Evolutionary conservation across 2,113 vertebrate species (phyloP), one percentile per base, ranked within the genome.

Genomic region (Dipodomys spectabilis): DNA sequence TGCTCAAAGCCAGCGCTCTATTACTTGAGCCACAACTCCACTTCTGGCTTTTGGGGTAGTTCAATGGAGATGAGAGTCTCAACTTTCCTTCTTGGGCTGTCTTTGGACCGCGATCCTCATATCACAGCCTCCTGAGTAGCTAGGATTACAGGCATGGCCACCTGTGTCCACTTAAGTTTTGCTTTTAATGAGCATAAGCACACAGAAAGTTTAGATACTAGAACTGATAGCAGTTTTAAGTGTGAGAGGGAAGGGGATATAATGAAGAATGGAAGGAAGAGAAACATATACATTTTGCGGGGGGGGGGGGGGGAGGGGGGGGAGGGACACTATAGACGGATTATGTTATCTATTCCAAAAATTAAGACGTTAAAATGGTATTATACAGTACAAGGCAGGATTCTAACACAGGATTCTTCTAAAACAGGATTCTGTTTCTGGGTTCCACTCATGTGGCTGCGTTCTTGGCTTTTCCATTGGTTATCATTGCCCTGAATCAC

Each of bases 381-480:
- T 87, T 19, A 15, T 72, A 30, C 1, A 30, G 8, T 53, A 69
- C 30, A 30, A 68, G 20, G 82, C 49, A 49, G 49, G 49, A 49
- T 49, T 49, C 49, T 49, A 49, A 49, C 49, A 49, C 8, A 49
- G 49, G 49, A 49, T 49, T 49, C 49, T 49, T 49, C 49, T 49
- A 45, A 49, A 5, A 44, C 79, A 85, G 27, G 64, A 39, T 53
- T 35, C 53, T 57, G 9, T 88, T 88, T 91, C 45, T 18, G 10
- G 88, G 39, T 25, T 35, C 23, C 82, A 5, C 32, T 16, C 5
- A 35, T 69, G 10, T 80, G 35, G 53, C 77, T 73, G 39, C 69
- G 69, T 64, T 35, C 75, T 85, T 91, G 60, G 73, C 64, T 64
- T 90, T 88, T 81, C 49, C 18, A 62, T 84, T 80, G 49, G 74